Evolutionary conservation across 1,140 invertebrate genomes (phyloP).

Genomic region (Eumeta japonica): DNA sequence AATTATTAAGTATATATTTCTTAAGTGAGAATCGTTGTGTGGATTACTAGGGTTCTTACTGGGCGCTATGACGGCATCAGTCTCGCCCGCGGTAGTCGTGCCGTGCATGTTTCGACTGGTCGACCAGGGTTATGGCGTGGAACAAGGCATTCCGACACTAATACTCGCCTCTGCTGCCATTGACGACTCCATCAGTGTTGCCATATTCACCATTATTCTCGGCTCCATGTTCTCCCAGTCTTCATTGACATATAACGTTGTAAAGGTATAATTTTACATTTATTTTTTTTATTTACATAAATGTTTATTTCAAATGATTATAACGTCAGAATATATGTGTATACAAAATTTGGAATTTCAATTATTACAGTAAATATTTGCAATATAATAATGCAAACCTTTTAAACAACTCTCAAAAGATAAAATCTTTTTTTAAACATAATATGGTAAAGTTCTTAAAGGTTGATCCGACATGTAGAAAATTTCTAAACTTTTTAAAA

Average conservation of each 20-base stretch:
- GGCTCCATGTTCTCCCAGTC: slow-evolving; percentile 81
- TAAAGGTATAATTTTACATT: slow-evolving; percentile 32
- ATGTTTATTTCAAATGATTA: too few species aligned
- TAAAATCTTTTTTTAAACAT: too few species aligned
- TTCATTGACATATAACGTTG: slow-evolving; percentile 61
- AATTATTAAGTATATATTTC: too few species aligned
- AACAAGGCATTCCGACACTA: slow-evolving; percentile 93
- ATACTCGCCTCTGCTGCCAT: slow-evolving; percentile 89
- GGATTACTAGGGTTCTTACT: slow-evolving; percentile 72
- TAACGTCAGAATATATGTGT: neutral
- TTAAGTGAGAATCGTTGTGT: too few species aligned
- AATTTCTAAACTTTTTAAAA: too few species aligned
- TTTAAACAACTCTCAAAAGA: too few species aligned
- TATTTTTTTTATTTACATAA: too few species aligned
- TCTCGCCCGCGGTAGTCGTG: slow-evolving; percentile 94
- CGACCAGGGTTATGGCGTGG: slow-evolving; percentile 82
- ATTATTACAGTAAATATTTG: too few species aligned
- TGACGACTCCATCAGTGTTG: slow-evolving; percentile 86
- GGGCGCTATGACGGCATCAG: slow-evolving; percentile 86
- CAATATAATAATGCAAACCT: too few species aligned
- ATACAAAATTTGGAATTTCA: too few species aligned
- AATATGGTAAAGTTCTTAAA: too few species aligned
- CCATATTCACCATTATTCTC: slow-evolving; percentile 84
- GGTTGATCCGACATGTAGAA: too few species aligned
- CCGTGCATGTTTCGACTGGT: slow-evolving; percentile 84